phyloP scores from a whole-genome alignment of 2,888 invertebrate species.

The Dicycla oo region DNA sequence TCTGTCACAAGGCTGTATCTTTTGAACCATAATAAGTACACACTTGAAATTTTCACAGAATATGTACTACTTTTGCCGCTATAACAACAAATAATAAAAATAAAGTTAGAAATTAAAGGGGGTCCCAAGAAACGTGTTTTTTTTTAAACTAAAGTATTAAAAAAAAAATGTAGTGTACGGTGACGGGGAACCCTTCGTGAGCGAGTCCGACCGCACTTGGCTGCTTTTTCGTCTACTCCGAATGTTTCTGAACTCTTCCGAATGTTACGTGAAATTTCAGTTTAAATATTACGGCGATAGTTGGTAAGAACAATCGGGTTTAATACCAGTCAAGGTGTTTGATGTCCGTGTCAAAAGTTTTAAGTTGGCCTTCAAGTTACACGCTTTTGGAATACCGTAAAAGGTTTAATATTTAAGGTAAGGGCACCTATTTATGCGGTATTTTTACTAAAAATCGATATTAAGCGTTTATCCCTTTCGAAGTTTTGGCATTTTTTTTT shows the following conservation, averaged over 20 bases:
- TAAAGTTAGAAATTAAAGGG: not conserved
- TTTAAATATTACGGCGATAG: slow-evolving; percentile 44
- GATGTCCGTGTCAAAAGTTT: slow-evolving; percentile 48
- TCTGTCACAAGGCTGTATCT: not conserved
- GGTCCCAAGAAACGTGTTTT: not conserved
- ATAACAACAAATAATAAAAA: not conserved
- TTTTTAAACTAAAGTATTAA: not conserved
- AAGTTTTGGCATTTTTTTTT: no score
- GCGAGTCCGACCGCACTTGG: not conserved
- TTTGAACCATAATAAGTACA: not conserved
- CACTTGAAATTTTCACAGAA: not conserved
- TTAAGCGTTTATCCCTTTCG: no score
- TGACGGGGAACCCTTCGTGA: not conserved
- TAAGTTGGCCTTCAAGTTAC: slow-evolving; percentile 20
- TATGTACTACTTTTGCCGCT: no score
- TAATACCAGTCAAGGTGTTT: slow-evolving; percentile 43
- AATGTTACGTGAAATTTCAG: slow-evolving; percentile 28
- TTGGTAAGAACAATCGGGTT: slow-evolving; percentile 35
- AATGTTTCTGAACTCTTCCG: slow-evolving; percentile 36
- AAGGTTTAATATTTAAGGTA: slow-evolving; percentile 27
- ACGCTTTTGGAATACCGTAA: slow-evolving; percentile 23
- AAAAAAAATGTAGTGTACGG: not conserved
- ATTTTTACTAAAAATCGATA: no score
- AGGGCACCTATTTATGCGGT: no score
- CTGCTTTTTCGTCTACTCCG: slow-evolving; percentile 21